These are phyloP conservation scores for Drosophila monieri DNA, from an alignment of 2,888 invertebrate species.

Conservation along the genomic window DNA sequence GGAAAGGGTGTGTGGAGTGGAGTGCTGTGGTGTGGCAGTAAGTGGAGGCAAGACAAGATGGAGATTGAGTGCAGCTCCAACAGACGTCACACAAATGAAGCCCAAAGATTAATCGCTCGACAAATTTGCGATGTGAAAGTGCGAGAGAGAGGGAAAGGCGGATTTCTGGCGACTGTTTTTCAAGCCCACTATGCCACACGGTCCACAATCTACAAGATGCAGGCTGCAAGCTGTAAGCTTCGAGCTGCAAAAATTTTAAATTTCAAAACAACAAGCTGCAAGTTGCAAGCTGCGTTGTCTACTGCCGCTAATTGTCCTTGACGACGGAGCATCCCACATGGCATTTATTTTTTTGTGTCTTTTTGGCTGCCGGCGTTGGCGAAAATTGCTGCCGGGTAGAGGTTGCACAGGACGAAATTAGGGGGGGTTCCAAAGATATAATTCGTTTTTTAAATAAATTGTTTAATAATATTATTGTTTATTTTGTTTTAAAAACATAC, in stretches of 20 bases:
- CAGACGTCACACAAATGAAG: slow-evolving; percentile 53
- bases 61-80: slow-evolving; percentile 72
- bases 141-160: slow-evolving; percentile 48
- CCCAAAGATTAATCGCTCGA: slow-evolving; percentile 61
- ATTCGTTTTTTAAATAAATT: neutral
- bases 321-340: slow-evolving; percentile 74
- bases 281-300: slow-evolving; percentile 45
- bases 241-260: slow-evolving; percentile 12
- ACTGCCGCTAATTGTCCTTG: slow-evolving; percentile 75
- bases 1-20: slow-evolving; percentile 13
- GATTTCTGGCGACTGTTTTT: slow-evolving; percentile 27
- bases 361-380: slow-evolving; percentile 54
- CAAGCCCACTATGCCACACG: neutral
- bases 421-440: no score
- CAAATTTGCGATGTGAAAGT: slow-evolving; percentile 73
- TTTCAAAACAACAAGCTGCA: slow-evolving; percentile 8
- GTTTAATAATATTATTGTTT: no score
- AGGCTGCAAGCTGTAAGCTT: slow-evolving; percentile 7
- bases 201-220: slow-evolving; percentile 13
- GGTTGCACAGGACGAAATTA: slow-evolving; percentile 19
- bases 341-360: slow-evolving; percentile 47
- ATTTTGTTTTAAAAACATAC: no score
- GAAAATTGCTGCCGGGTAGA: slow-evolving; percentile 76
- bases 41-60: slow-evolving; percentile 41
- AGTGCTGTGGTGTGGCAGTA: neutral